Base-by-base conservation (phyloP, 2,113 vertebrate genomes). In the Zosterops japonicus region DNA sequence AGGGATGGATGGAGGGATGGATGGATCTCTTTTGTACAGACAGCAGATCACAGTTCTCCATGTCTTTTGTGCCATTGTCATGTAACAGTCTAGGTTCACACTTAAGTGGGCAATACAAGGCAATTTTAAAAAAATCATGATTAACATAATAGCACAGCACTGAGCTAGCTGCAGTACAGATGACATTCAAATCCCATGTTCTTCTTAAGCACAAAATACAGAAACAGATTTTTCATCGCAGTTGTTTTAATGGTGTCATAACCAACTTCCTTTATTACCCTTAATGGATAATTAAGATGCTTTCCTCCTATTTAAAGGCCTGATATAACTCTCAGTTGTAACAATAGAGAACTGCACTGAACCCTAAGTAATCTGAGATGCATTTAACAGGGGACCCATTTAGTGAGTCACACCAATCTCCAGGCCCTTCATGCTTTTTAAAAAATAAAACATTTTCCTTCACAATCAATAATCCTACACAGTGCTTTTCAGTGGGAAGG, bases 181-280 rank as follows among this genome's bases (percentile, higher is more conserved):
- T 68, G 52, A 52, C 61, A 79, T 64, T 56, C 83, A 87, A 94
- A 87, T 82, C 53, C 61, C 65, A 24, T 12, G 31, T n/a, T 78
- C 25, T 87, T 83, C 60, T 70, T 71, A 76, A 83, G 22, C 19
- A 82, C 19, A 85, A 82, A 91, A 91, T 33, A 64, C 24, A 71
- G 29, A 85, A 91, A 83, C 61, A 71, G 81, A 94, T 94, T 87
- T 84, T 93, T 93, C 78, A 95, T 79, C 6, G 9, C 50, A 56
- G n/a, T 68, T 91, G 53, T 85, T 95, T 93, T 94, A 96, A 93
- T 60, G 53, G 91, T 95, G 50, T 85, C 75, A 57, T 96, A 96
- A 97, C 50, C 53, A 95, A 93, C 75, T 94, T 91, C 82, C 78
- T 95, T 87, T 93, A 96, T 93, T 90, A 53, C 36, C 49, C 57